Evolutionary conservation across 1,140 invertebrate species (phyloP).

Genomic region (Ips nitidus): DNA sequence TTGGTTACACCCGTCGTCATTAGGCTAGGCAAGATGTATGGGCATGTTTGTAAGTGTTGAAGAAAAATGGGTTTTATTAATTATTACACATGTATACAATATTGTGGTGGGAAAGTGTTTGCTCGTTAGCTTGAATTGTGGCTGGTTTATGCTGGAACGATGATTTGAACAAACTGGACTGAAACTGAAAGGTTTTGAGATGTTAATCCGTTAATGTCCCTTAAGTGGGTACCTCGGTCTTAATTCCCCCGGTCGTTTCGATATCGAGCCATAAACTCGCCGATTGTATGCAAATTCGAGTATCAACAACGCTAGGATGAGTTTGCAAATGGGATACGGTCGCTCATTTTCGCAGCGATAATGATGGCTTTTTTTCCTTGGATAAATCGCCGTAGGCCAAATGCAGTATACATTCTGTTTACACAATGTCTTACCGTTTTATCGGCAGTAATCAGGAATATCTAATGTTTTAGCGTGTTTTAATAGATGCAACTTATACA

Average conservation of each 20-base stretch:
- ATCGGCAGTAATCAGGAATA: not conserved
- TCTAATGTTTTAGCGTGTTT: constrained; percentile 2
- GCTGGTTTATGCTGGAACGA: not conserved
- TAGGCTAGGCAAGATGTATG: constrained; percentile 23
- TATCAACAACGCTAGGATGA: constrained; percentile 5
- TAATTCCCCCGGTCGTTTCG: constrained; percentile 2
- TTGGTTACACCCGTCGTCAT: constrained; percentile 27
- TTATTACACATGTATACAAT: constrained; percentile 29
- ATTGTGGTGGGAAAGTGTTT: constrained; percentile 14
- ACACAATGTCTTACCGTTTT: constrained; percentile 12
- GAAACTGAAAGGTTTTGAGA: not conserved
- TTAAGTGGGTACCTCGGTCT: constrained; percentile 3
- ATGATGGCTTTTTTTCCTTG: constrained; percentile 4
- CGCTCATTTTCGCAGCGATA: constrained; percentile 13
- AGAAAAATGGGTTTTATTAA: constrained; percentile 28
- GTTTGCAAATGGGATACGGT: constrained; percentile 9
- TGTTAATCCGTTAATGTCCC: constrained; percentile 4
- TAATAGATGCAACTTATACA: no score
- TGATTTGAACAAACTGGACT: no score
- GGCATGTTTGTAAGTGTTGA: constrained; percentile 31
- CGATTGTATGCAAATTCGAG: constrained; percentile 16
- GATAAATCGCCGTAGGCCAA: not conserved
- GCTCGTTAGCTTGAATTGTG: not conserved
- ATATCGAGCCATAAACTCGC: constrained; percentile 10
- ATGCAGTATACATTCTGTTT: constrained; percentile 17